Evolutionary conservation across 2,113 vertebrate species (phyloP), one percentile per base, ranked within the genome.

Genomic region (Clarias batrachus): DNA sequence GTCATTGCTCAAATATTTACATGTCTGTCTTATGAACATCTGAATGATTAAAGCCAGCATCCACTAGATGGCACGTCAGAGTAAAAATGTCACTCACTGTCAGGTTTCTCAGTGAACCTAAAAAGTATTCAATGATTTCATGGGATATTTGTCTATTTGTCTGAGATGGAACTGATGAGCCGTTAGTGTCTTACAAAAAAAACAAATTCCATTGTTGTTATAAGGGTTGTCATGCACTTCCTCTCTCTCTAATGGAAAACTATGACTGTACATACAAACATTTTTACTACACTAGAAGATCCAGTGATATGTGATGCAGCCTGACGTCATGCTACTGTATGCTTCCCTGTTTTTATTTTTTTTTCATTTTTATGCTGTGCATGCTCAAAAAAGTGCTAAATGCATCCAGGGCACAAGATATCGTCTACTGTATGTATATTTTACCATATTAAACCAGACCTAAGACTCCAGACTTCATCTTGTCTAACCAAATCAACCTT

Each of bases 31-130:
- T 37, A 13, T 25, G 57, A 30, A 79, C 54, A 19, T 79, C 54
- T 79, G 4, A 3, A 79, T 30, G 76, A 56, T 77, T 56, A 16
- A 78, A 27, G 30, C 14, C 56, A 19, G 33, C n/a, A 79, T 59
- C 77, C 27, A 79, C 77, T 79, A 79, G 77, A 79, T 79, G 76
- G 52, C 52, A 17, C 13, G 8, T 79, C 76, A 16, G 48, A 56
- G 74, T n/a, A 14, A 19, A 59, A 19, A 4, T 14, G 3, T 79
- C n/a, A 56, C 2, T 79, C 76, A 33, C 54, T 57, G 14, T 59
- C 74, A n/a, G 48, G 1, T 57, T 57, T 79, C 27, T 59, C 8
- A 17, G 25, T 56, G 4, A 59, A 37, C 16, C 56, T 33, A 10
- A 14, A 11, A 57, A 79, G 57, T 27, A 74, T 48, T 23, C 33